Base-by-base conservation (phyloP, 2,888 invertebrate species). In the Sarcophaga caerulescens region DNA sequence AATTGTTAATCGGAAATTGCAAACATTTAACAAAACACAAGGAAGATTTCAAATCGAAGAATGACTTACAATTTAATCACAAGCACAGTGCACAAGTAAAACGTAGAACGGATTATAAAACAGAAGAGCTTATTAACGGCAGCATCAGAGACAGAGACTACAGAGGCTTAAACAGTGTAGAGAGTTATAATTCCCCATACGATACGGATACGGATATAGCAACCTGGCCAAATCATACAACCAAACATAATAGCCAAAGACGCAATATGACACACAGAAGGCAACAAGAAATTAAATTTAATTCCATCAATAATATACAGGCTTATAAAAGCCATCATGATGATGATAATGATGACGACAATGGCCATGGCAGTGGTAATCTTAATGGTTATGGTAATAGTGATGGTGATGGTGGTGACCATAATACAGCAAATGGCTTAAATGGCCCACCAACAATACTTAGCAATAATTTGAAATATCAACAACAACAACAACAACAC, bases 21-120 rank as follows among this genome's bases (percentile, higher is more conserved):
- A 86, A 78, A 81, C 81, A 86, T 86, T 84, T 86, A 52, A 45
- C 81, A 75, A 81, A 81, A 84, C 52, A 1, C 52, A 52, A 52
- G 52, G 17, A 52, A 12, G 17, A 52, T 52, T 52, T 52, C 12
- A 52, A 52, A 52, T 52, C 12, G 4, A 52, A 4, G 4, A 17
- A 52, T 52, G 52, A 3, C 17, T 52, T 52, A 52, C 52, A 52
- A 52, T 52, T 52, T 17, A 52, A 14, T 52, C 52, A 52, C 12
- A 14, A 52, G 52, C 52, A 52, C 4, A 17, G 17, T 35, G 35
- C 2, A 35, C 2, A 35, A 35, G 35, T 8, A 35, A 35, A 35
- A 10, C 35, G 8, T 35, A 52, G 52, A 17, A 4, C 17, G 17
- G 52, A 52, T 52, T 52, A 52, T 52, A 17, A 52, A 12, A 52